These are phyloP conservation scores for Machaerirhynchus nigripectus DNA, from an alignment of 2,113 vertebrate species.

Conservation along the genomic window DNA sequence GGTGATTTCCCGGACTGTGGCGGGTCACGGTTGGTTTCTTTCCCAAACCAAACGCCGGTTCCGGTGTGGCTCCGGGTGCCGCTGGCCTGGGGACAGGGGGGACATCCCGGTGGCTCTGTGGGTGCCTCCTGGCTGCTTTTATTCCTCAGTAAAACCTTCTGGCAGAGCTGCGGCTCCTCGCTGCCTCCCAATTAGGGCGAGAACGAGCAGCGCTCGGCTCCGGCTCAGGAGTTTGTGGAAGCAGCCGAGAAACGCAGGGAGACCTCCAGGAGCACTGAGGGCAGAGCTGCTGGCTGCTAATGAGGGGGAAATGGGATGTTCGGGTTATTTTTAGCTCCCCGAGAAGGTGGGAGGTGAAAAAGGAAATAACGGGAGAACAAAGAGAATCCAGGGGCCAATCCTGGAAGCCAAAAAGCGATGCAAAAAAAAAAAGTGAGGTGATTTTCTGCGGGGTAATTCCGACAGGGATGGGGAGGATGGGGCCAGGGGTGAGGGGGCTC, in stretches of 20 bases:
- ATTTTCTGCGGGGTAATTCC: neutral
- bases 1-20: neutral
- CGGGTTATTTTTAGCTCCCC: conserved; percentile 54
- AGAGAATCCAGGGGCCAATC: neutral
- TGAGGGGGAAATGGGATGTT: conserved; percentile 31
- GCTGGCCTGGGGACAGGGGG: neutral
- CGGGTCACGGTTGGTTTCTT: neutral
- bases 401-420: neutral
- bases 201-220: conserved; percentile 17
- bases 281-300: conserved; percentile 45
- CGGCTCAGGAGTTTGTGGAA: neutral
- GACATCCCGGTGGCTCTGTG: neutral
- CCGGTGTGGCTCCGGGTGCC: neutral
- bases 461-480: neutral
- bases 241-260: neutral
- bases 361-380: neutral
- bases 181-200: conserved; percentile 31
- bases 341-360: conserved; percentile 52
- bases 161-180: conserved; percentile 33
- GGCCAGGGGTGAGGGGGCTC: fast-evolving
- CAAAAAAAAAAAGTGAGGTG: neutral
- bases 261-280: conserved; percentile 29
- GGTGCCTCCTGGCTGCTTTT: neutral
- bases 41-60: neutral
- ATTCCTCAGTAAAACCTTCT: conserved; percentile 28